A percentile compares a stretch with the other conserved stretches of the same genome.
phyloP scores from a whole-genome alignment of 2,797 vertebrate species.

The Chlorospingus flavigularis region DNA sequence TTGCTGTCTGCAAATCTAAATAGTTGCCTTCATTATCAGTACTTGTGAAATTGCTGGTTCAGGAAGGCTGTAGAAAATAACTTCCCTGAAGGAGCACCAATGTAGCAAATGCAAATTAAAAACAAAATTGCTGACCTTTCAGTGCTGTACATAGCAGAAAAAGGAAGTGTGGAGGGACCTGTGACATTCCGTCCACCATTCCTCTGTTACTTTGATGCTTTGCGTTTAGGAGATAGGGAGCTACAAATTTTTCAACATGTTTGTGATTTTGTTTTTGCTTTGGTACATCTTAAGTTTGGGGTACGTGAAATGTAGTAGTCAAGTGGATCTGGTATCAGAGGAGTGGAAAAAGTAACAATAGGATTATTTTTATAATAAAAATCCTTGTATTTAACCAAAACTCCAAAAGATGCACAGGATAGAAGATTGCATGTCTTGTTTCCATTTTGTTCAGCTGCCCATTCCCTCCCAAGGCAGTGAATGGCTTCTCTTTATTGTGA shows the following conservation, averaged over 20 bases:
- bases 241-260: background rate
- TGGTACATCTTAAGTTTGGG: background rate
- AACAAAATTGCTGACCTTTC: background rate
- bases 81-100: background rate
- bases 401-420: background rate
- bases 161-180: background rate
- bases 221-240: background rate
- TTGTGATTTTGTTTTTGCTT: background rate
- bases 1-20: background rate
- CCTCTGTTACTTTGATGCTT: background rate
- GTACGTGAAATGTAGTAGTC: background rate
- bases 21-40: background rate
- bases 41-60: slow-evolving; percentile 9
- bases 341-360: background rate
- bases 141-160: background rate
- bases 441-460: background rate
- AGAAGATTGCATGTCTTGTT: background rate
- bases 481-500: background rate
- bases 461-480: background rate
- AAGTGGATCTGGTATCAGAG: background rate
- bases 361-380: background rate
- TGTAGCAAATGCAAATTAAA: slow-evolving; percentile 15
- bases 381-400: background rate
- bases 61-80: background rate
- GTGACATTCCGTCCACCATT: background rate